Base-by-base conservation (phyloP, 1,140 invertebrate species). In the Dinoponera quadriceps region DNA sequence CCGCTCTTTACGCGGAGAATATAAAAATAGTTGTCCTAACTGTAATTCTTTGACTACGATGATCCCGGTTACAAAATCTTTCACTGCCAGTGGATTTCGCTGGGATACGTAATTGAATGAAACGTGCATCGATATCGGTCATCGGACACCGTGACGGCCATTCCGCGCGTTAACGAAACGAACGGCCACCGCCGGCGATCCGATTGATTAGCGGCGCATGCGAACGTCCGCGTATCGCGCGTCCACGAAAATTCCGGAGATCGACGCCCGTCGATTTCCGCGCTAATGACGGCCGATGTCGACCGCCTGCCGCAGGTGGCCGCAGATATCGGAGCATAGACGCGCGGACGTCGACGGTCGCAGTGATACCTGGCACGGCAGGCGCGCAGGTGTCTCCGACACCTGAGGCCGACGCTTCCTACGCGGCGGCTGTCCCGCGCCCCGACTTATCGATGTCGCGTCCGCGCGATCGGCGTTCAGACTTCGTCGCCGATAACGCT, bases 291-390 rank as follows among this genome's bases (percentile, higher is more conserved):
- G 51, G 11, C n/a, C 33, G 22, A 29, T 14, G 48, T 7, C 20
- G 49, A 16, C 55, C 69, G 20, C 49, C 25, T 78, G 20, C 49
- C 25, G 75, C 75, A 80, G 75, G 66, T 80, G 75, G 54, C 54
- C 38, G 38, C 38, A 11, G 25, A 80, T 80, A 71, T 80, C 51
- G n/a, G 57, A 60, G 2, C 5, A 38, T 29, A 27, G 51, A 80
- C 73, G 25, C 22, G 25, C 9, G 27, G 29, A 63, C n/a, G 22
- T 74, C 69, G 69, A 72, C 25, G 51, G 66, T 48, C 75, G 75
- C 75, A 80, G 75, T 80, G 75, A 80, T 80, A 80, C n/a, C 54
- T 59, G 75, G 5, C 75, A 54, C 38, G 75, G 65, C 54, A 29
- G 75, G 3, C 75, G 65, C 38, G 75, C 75, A 80, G 75, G 22